Evolutionary conservation across 2,888 invertebrate species (phyloP).

Genomic region (Calephelis perditalis): DNA sequence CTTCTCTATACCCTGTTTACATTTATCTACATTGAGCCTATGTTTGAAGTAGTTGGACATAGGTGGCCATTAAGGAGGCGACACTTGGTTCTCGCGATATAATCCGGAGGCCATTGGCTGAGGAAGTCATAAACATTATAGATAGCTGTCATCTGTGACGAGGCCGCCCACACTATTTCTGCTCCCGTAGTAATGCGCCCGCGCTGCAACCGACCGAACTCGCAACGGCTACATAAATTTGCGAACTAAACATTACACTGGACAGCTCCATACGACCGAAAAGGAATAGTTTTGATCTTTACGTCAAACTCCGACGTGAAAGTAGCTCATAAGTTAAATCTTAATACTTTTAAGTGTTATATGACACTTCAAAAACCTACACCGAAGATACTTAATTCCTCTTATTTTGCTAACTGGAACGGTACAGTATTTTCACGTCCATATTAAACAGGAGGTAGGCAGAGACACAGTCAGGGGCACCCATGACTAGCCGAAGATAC

Average conservation of each 20-base stretch:
- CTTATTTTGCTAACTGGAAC: neutral
- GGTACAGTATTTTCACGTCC: too few species aligned
- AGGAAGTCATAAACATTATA: conserved; percentile 73
- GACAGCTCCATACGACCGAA: conserved; percentile 43
- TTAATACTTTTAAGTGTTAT: conserved; percentile 14
- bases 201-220: conserved; percentile 40
- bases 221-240: conserved; percentile 39
- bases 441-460: too few species aligned
- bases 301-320: conserved; percentile 14
- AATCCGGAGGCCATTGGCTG: conserved; percentile 64
- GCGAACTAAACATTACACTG: conserved; percentile 45
- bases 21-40: too few species aligned
- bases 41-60: neutral
- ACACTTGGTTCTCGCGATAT: conserved; percentile 8
- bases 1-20: too few species aligned
- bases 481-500: too few species aligned
- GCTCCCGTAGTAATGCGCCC: conserved; percentile 51
- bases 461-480: too few species aligned
- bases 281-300: conserved; percentile 13
- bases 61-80: conserved; percentile 5
- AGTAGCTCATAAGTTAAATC: conserved; percentile 14
- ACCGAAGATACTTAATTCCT: neutral
- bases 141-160: conserved; percentile 71
- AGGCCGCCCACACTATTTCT: conserved; percentile 75
- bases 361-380: conserved; percentile 6